Percentiles rank a stretch among this genome's conserved stretches.
Conservation (phyloP, 2,113 vertebrate genomes). For the Trinectes maculatus region DNA sequence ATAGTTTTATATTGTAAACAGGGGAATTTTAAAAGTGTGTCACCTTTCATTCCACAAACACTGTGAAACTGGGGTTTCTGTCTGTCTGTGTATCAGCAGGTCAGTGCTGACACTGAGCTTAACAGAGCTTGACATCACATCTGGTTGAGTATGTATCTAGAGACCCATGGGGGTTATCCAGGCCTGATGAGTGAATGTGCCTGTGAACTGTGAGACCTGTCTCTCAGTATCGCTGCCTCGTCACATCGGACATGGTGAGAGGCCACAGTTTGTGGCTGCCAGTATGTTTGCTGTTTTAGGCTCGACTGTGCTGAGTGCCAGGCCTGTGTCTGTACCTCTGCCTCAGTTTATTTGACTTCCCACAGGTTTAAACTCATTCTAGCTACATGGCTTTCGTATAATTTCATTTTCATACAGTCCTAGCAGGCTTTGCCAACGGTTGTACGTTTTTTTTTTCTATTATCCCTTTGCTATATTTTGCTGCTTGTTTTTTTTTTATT, state of each 20-base stretch:
- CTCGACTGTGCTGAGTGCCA: conserved; percentile 45
- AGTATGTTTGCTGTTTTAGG: conserved; percentile 72
- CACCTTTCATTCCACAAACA: too few species aligned
- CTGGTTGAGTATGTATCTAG: conserved; percentile 2
- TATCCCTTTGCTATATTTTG: neutral
- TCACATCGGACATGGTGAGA: conserved; percentile 27
- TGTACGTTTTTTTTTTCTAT: conserved; percentile 24
- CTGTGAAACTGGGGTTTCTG: neutral
- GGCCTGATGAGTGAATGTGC: conserved; percentile 21
- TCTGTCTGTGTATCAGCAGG: conserved; percentile 3
- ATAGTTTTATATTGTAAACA: too few species aligned
- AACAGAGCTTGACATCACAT: conserved; percentile 8
- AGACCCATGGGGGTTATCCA: conserved; percentile 2
- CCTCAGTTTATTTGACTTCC: conserved; percentile 70
- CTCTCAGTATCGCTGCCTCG: conserved; percentile 1
- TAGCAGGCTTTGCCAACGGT: conserved; percentile 18
- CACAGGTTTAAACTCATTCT: conserved; percentile 55
- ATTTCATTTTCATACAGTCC: conserved; percentile 51
- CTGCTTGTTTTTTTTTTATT: conserved; percentile 10
- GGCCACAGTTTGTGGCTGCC: neutral
- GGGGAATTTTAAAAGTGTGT: too few species aligned
- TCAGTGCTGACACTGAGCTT: neutral
- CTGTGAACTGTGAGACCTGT: conserved; percentile 16
- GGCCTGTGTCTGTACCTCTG: conserved; percentile 20
- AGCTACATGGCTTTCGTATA: conserved; percentile 53